Evolutionary conservation across 2,797 vertebrate species (phyloP).

Genomic region (Zenarchopterus dispar): DNA sequence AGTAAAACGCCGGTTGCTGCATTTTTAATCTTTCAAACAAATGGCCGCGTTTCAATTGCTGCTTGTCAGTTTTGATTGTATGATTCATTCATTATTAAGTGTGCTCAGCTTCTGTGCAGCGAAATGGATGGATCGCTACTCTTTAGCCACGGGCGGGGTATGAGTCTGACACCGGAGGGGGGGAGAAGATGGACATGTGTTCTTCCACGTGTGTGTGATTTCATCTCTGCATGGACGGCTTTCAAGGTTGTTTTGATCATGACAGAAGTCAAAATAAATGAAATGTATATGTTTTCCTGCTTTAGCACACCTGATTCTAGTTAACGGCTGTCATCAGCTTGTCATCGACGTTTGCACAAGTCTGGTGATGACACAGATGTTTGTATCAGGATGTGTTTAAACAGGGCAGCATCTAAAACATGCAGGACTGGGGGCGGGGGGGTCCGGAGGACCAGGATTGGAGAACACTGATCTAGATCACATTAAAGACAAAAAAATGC

Average conservation of each 20-base stretch:
- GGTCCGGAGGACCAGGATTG: too few relatives aligned
- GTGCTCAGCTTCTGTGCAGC: constrained; percentile 62
- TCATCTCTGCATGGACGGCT: constrained; percentile 1
- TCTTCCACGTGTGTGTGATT: constrained; percentile 17
- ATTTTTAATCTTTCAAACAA: constrained; percentile 81
- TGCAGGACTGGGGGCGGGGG: too few relatives aligned
- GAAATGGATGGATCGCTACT: constrained; percentile 58
- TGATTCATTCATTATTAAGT: constrained; percentile 80
- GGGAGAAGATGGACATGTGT: background rate
- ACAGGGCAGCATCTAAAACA: too few relatives aligned
- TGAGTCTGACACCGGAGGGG: constrained; percentile 5
- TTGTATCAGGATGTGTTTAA: too few relatives aligned
- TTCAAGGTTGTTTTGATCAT: constrained; percentile 16
- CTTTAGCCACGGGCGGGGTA: constrained; percentile 34
- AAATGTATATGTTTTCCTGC: too few relatives aligned
- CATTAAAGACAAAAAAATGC: too few relatives aligned
- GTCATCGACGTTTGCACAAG: too few relatives aligned
- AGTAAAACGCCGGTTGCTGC: constrained; percentile 68
- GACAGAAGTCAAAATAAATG: background rate
- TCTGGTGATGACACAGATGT: too few relatives aligned
- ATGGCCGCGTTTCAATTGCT: constrained; percentile 77
- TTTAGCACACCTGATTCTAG: too few relatives aligned
- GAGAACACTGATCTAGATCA: too few relatives aligned
- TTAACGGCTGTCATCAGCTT: too few relatives aligned
- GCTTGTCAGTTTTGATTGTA: constrained; percentile 82